Evolutionary conservation across 2,797 vertebrate genomes (phyloP).

Genomic region (Aeoliscus strigatus): DNA sequence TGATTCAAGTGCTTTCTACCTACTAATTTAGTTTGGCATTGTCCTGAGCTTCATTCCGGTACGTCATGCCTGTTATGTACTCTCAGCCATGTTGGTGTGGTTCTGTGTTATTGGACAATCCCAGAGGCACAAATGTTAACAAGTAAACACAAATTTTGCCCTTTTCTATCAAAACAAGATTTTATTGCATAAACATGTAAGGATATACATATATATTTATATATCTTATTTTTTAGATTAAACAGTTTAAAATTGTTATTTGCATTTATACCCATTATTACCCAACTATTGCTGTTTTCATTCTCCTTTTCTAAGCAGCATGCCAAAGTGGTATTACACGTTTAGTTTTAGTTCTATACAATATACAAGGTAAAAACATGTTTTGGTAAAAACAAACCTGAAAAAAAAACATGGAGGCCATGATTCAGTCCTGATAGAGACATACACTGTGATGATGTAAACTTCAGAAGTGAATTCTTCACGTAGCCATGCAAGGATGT

Average conservation of each 20-base stretch:
- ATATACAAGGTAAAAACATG: slow-evolving; percentile 70
- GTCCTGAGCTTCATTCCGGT: no score
- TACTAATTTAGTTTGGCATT: no score
- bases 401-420: slow-evolving; percentile 59
- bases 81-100: no score
- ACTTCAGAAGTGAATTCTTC: slow-evolving; percentile 49
- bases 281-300: slow-evolving; percentile 78
- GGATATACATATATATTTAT: slow-evolving; percentile 78
- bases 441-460: slow-evolving; percentile 57
- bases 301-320: slow-evolving; percentile 78
- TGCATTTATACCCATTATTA: slow-evolving; percentile 73
- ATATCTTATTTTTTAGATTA: slow-evolving; percentile 59
- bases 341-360: slow-evolving; percentile 59
- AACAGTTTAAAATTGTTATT: slow-evolving; percentile 88
- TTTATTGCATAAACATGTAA: slow-evolving; percentile 98
- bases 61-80: no score
- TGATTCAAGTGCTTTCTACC: no score
- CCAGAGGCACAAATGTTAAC: neutral
- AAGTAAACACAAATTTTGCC: slow-evolving; percentile 28
- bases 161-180: slow-evolving; percentile 76
- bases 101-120: no score
- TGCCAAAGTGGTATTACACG: slow-evolving; percentile 77
- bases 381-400: slow-evolving; percentile 63
- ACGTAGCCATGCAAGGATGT: slow-evolving; percentile 51
- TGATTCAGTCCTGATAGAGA: slow-evolving; percentile 45